Evolutionary conservation across 2,888 invertebrate species (phyloP), one percentile per base, ranked within the genome.

Genomic region (Incurvaria masculella): DNA sequence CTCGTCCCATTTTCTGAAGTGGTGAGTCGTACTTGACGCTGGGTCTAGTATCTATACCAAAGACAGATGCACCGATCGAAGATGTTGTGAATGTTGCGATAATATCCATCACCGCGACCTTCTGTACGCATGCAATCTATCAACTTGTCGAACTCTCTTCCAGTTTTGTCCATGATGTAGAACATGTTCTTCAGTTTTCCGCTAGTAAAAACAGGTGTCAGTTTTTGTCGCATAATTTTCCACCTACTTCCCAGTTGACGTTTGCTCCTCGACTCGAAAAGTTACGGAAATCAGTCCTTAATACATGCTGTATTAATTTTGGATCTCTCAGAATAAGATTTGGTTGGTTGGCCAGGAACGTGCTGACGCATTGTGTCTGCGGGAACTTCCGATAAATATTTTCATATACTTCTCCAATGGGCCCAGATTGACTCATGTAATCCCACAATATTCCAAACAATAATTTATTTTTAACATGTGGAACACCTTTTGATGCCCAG

Each of bases 161-260:
- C 66, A 40, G 66, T 63, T 45, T 62, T 66, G n/a, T 66, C 65
- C 23, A 71, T 63, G 2, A 70, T 65, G 43, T 64, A 64, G 51
- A 64, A 72, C 68, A 75, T 68, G 23, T 66, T 70, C 46, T 61
- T 68, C n/a, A 74, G 56, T 52, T 73, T 74, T 0, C 59, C 55
- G 0, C 62, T 57, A 0, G 71, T 70, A 50, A 75, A 74, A 0
- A 68, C 56, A 0, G 73, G 69, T 0, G 67, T 63, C 50, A 76
- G 53, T 46, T 63, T 70, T 27, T 70, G 69, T 14, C 72, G 57
- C 11, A 71, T 57, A 8, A 65, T 53, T 48, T 68, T 67, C 76
- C 73, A 75, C 51, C 62, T 1, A 56, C 56, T 10, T 43, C 39
- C 2, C 61, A 48, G 46, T 67, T 71, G 0, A 56, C 51, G 1